phyloP scores from a whole-genome alignment of 2,797 vertebrate species.

The Esox masquinongy region DNA sequence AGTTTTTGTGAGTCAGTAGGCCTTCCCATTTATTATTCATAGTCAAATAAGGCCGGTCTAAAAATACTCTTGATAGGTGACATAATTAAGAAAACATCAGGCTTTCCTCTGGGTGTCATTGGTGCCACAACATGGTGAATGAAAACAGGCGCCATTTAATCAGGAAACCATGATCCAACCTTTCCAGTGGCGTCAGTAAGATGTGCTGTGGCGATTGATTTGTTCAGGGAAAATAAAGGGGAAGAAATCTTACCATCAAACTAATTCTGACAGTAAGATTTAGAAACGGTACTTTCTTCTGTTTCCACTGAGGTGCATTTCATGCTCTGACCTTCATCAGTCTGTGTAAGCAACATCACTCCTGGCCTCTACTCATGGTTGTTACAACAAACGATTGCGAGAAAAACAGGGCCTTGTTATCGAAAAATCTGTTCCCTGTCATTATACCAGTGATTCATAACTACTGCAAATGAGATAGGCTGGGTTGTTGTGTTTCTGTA shows the following conservation, averaged over 20 bases:
- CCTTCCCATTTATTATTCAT: neutral
- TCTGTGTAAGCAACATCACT: neutral
- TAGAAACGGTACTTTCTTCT: neutral
- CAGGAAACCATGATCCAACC: neutral
- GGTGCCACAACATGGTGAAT: neutral
- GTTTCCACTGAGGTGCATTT: neutral
- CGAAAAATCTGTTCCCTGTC: neutral
- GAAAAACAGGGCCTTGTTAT: neutral
- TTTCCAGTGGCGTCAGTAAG: neutral
- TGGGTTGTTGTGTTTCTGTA: neutral
- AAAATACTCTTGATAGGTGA: neutral
- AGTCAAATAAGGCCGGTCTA: neutral
- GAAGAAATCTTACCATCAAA: neutral
- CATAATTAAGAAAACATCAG: neutral
- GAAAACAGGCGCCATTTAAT: neutral
- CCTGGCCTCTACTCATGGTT: neutral
- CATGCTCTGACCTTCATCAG: neutral
- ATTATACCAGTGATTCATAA: neutral
- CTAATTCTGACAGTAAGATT: neutral
- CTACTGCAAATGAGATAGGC: neutral
- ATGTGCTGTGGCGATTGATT: neutral
- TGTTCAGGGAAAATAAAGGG: neutral
- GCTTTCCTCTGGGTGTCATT: constrained; percentile 2
- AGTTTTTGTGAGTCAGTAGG: neutral
- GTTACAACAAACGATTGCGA: neutral